Conservation (phyloP, 2,888 invertebrate genomes). For the Melipona bicolor region DNA sequence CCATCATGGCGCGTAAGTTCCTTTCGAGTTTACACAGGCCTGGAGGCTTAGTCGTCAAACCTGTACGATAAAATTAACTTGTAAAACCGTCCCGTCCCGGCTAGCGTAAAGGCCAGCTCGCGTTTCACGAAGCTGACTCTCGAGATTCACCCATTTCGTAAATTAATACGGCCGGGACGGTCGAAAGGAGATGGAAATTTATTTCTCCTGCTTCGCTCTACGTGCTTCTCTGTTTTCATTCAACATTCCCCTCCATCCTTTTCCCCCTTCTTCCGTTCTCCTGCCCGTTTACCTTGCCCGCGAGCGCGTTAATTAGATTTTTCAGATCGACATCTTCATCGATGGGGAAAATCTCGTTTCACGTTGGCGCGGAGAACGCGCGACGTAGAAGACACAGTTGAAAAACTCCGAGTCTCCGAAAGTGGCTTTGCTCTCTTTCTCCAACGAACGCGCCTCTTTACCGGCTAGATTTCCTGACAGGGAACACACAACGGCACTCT, state of each 20-base stretch:
- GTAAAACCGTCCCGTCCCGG: slow-evolving; percentile 26
- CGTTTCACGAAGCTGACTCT: slow-evolving; percentile 24
- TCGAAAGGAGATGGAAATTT: slow-evolving; percentile 41
- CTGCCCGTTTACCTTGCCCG: neutral
- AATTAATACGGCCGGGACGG: slow-evolving; percentile 43
- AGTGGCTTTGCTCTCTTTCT: neutral
- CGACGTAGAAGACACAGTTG: slow-evolving; percentile 1
- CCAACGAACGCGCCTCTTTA: slow-evolving; percentile 21
- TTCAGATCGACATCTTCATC: slow-evolving; percentile 30
- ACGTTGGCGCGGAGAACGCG: neutral
- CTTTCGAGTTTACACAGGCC: slow-evolving; percentile 35
- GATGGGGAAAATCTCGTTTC: neutral
- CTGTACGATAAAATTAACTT: slow-evolving; percentile 53
- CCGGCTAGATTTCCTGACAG: slow-evolving; percentile 36
- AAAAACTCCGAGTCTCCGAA: too few relatives aligned
- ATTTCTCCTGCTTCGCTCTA: neutral
- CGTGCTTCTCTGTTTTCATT: neutral
- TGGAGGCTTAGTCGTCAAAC: slow-evolving; percentile 49
- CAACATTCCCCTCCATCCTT: too few relatives aligned
- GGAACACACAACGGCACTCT: slow-evolving; percentile 26
- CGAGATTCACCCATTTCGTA: slow-evolving; percentile 46
- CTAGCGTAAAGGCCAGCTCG: slow-evolving; percentile 24
- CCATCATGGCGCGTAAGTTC: slow-evolving; percentile 21
- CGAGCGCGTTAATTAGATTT: slow-evolving; percentile 21
- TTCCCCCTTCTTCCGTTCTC: neutral